These are phyloP conservation scores for Cyanistes caeruleus DNA, from an alignment of 2,113 vertebrate species.

Conservation along the genomic window DNA sequence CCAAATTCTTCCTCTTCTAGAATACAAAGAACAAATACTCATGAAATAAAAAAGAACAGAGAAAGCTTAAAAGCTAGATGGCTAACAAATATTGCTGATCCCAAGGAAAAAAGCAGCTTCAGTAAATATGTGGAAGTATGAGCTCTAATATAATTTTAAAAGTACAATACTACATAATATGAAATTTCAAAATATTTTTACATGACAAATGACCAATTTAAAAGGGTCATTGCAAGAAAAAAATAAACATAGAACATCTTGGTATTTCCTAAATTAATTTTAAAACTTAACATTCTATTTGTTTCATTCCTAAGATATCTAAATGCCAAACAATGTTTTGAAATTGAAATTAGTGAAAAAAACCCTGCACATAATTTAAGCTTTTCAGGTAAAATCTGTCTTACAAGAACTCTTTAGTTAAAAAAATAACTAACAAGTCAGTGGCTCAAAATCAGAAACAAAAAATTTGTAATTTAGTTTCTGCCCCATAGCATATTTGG, in stretches of 20 bases:
- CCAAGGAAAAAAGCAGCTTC: background rate
- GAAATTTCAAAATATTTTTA: background rate
- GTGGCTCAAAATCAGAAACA: background rate
- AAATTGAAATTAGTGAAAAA: background rate
- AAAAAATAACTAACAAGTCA: background rate
- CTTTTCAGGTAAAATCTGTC: background rate
- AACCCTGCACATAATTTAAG: background rate
- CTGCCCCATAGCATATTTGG: background rate
- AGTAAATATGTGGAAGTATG: background rate
- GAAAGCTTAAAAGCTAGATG: background rate
- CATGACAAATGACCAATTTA: background rate
- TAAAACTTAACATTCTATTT: background rate
- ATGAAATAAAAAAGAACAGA: background rate
- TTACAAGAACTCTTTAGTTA: background rate
- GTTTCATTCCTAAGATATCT: background rate
- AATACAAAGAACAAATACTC: conserved; percentile 4
- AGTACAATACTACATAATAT: background rate
- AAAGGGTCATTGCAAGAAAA: background rate
- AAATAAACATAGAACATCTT: background rate
- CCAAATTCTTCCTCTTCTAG: conserved; percentile 89
- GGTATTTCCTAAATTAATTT: background rate
- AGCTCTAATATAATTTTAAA: background rate
- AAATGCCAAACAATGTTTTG: background rate
- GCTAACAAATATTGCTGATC: background rate
- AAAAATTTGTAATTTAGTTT: background rate